Percentiles rank a stretch among this genome's conserved stretches.
These are phyloP conservation scores for Cheilinus undulatus DNA, from an alignment of 2,113 vertebrate genomes.

Conservation along the genomic window DNA sequence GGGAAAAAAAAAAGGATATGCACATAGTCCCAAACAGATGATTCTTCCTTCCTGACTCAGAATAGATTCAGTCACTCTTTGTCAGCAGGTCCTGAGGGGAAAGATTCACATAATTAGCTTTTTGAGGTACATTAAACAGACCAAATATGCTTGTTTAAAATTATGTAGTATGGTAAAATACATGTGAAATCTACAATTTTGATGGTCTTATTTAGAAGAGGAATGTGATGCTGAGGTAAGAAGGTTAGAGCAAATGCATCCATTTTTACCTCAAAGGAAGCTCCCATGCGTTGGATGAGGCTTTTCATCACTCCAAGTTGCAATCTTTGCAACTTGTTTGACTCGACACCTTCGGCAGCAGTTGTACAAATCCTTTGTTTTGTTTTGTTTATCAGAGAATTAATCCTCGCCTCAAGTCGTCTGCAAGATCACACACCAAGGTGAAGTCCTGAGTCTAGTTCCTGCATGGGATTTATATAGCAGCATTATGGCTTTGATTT, in stretches of 20 bases:
- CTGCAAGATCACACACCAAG: conserved; percentile 27
- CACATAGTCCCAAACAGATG: conserved; percentile 42
- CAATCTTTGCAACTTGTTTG: conserved; percentile 24
- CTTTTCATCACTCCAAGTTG: conserved; percentile 26
- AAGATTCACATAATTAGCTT: conserved; percentile 51
- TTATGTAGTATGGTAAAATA: conserved; percentile 6
- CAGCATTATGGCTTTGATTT: conserved; percentile 54
- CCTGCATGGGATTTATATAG: conserved; percentile 47
- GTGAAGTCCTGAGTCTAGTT: conserved; percentile 37
- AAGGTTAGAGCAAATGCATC: conserved; percentile 6
- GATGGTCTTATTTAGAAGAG: neutral
- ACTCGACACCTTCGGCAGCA: conserved; percentile 44
- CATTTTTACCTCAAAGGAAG: conserved; percentile 43
- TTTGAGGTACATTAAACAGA: conserved; percentile 31
- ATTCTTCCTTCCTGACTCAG: conserved; percentile 46
- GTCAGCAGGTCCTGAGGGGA: conserved; percentile 30
- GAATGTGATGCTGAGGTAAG: neutral
- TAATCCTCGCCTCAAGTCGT: conserved; percentile 54
- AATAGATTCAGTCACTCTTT: conserved; percentile 49
- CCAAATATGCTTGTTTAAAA: conserved; percentile 26
- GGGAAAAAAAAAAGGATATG: conserved; percentile 16
- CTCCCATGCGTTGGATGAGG: conserved; percentile 23
- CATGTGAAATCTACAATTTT: conserved; percentile 2
- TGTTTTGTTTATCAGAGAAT: conserved; percentile 48
- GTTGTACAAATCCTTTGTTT: conserved; percentile 46